phyloP scores from a whole-genome alignment of 2,797 vertebrate species.

The Sebastes miniatus region DNA sequence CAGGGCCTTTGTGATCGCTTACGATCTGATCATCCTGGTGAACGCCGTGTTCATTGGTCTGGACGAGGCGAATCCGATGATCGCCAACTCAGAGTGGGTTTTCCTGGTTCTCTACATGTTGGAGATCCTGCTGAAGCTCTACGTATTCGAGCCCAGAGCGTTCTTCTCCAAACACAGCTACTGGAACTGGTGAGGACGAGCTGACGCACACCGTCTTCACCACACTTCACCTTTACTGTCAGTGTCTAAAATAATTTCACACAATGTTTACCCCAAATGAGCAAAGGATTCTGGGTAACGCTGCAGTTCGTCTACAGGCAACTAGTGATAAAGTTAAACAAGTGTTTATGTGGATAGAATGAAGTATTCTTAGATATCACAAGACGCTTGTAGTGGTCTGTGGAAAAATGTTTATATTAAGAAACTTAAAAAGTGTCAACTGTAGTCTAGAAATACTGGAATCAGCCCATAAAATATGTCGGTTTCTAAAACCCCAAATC shows the following conservation, averaged over 20 bases:
- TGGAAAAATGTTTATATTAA: neutral
- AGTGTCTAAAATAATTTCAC: neutral
- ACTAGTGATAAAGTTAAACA: neutral
- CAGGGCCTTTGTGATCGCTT: slow-evolving; percentile 89
- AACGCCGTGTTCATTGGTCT: slow-evolving; percentile 93
- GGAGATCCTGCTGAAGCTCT: slow-evolving; percentile 94
- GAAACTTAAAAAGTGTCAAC: neutral
- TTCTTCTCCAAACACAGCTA: slow-evolving; percentile 90
- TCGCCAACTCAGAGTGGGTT: slow-evolving; percentile 88
- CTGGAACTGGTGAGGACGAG: slow-evolving; percentile 93
- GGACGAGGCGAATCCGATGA: slow-evolving; percentile 87
- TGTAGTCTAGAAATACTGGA: neutral
- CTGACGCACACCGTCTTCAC: neutral
- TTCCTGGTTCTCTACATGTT: slow-evolving; percentile 89
- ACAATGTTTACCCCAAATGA: neutral
- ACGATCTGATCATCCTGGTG: slow-evolving; percentile 89
- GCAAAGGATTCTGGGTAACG: neutral
- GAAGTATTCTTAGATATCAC: neutral
- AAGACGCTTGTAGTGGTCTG: neutral
- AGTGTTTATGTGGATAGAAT: neutral
- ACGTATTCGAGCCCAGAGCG: slow-evolving; percentile 85
- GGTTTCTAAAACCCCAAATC: neutral
- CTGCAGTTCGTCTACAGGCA: neutral
- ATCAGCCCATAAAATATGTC: neutral
- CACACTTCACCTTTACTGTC: neutral